Evolutionary conservation across 2,888 invertebrate species (phyloP), one percentile per base, ranked within the genome.

Genomic region (Torymus texanus): DNA sequence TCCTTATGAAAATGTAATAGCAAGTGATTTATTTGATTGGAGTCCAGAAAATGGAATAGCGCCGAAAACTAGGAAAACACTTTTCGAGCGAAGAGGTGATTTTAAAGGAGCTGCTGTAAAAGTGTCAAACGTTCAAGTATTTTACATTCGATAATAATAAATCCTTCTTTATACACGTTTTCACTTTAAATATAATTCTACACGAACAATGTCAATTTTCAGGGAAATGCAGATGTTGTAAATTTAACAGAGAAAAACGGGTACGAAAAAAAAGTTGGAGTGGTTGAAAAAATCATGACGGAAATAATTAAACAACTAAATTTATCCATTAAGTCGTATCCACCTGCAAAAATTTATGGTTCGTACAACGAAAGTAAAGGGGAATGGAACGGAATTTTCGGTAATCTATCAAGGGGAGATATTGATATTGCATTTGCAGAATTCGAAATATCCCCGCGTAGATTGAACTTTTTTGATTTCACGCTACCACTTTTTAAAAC

Each of bases 301-400:
- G 59, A 70, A n/a, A 2, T 70, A 12, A 59, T 59, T 5, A 4
- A 10, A 2, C 12, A 51, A n/a, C 24, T 72, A 53, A 72, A 72
- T 14, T 51, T 72, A 0, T 51, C 50, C 10, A 24, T 72, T 4
- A 50, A 12, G 10, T 53, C 51, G 14, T 10, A 10, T 10, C 61
- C 8, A 4, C 63, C 75, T 0, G 55, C 66, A 0, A 55, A 72
- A 4, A 53, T 77, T 0, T 70, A 73, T 18, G 88, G 87, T 1
- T 2, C 16, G 16, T 67, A n/a, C 53, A 67, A 75, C 56, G 8
- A 78, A 0, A 67, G 81, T 13, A 75, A 81, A 0, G 11, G 72
- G 2, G 59, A 10, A 3, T 88, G 88, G 88, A 84, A 83, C 2
- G 88, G 87, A 3, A 84, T 84, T 67, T 83, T 88, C 5, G 85